Percentiles rank a stretch among this genome's conserved stretches.
Evolutionary conservation across 1,140 invertebrate species (phyloP).

Genomic region (Rhagoletis zephyria): DNA sequence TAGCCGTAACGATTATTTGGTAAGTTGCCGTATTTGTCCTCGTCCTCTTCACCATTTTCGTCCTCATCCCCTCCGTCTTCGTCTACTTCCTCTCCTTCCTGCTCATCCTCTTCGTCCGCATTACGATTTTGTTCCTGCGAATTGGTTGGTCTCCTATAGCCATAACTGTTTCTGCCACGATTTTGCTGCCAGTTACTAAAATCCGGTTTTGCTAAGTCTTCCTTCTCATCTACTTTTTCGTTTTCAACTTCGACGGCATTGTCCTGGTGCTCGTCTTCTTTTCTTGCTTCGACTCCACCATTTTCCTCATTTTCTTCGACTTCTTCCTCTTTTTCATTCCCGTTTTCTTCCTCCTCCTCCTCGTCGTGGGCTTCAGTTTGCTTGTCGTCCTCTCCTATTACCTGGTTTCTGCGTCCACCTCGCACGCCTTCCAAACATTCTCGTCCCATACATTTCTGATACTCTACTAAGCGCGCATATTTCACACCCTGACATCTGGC

Average conservation of each 20-base stretch:
- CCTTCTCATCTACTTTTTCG: too few species aligned
- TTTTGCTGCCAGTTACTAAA: background rate
- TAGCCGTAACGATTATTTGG: background rate
- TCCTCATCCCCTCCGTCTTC: background rate
- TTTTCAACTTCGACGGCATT: background rate
- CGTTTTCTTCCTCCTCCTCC: background rate
- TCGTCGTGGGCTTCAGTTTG: background rate
- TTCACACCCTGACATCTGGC: slow-evolving; percentile 58
- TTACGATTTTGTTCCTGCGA: background rate
- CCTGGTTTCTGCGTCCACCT: background rate
- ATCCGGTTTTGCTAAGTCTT: background rate
- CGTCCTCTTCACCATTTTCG: background rate
- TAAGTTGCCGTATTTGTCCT: background rate
- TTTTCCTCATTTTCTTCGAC: background rate
- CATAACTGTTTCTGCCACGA: background rate
- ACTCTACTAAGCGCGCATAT: background rate
- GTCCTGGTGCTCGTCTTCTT: background rate
- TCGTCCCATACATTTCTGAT: slow-evolving; percentile 11
- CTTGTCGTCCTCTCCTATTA: background rate
- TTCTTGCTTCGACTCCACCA: too few species aligned
- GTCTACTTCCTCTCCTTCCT: background rate
- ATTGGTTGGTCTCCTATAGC: background rate
- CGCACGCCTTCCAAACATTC: background rate
- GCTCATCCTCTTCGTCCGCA: background rate
- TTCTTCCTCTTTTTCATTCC: background rate